Conservation (phyloP, 2,797 vertebrate species). For the Dicrostonyx torquatus region DNA sequence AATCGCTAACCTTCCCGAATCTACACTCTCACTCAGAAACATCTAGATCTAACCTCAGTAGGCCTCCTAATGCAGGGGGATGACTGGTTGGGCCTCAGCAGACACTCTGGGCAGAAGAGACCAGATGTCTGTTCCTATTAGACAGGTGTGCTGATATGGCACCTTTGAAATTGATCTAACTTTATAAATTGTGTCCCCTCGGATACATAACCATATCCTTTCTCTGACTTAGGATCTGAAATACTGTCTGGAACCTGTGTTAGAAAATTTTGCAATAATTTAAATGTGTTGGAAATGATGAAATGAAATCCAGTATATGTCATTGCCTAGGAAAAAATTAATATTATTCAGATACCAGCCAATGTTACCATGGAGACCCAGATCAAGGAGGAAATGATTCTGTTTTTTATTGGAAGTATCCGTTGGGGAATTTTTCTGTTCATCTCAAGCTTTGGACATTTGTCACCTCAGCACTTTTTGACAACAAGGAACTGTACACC, state of each 20-base stretch:
- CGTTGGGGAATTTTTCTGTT: not conserved
- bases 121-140: not conserved
- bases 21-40: not conserved
- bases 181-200: not conserved
- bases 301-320: not conserved
- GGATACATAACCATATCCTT: not conserved
- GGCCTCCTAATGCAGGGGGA: not conserved
- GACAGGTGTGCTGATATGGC: not conserved
- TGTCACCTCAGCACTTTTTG: not conserved
- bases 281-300: not conserved
- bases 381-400: not conserved
- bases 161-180: not conserved
- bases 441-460: not conserved
- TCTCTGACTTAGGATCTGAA: not conserved
- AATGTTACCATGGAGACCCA: not conserved
- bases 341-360: not conserved
- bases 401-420: not conserved
- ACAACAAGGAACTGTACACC: not conserved
- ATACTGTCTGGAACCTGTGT: not conserved
- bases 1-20: conserved; percentile 14
- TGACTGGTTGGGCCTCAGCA: not conserved
- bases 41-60: not conserved
- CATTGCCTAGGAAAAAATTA: not conserved
- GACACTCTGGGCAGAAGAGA: not conserved
- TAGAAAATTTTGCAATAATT: conserved; percentile 29